phyloP scores from a whole-genome alignment of 2,797 vertebrate species.

The Esox masquinongy region DNA sequence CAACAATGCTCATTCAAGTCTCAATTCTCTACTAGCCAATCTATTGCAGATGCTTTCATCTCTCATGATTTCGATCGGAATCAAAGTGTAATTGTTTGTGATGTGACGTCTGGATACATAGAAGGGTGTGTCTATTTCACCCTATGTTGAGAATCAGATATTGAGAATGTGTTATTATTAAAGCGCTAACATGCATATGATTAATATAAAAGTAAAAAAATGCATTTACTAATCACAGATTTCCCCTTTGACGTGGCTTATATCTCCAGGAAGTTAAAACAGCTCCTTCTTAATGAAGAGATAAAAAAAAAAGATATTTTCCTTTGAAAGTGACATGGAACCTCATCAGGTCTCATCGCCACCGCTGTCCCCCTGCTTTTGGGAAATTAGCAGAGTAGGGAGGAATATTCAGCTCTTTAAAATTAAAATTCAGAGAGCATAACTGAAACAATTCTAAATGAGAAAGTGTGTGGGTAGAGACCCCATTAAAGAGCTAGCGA shows the following conservation, averaged over 20 bases:
- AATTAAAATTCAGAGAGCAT: constrained; percentile 11
- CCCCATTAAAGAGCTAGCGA: constrained; percentile 7
- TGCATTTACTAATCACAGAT: background rate
- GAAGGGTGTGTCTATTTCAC: background rate
- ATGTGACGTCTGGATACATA: background rate
- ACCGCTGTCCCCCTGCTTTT: background rate
- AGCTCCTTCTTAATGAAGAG: background rate
- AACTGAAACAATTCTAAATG: constrained; percentile 2
- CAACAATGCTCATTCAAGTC: constrained; percentile 37
- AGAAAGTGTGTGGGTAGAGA: constrained; percentile 11
- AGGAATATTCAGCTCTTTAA: background rate
- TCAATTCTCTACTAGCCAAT: constrained; percentile 45
- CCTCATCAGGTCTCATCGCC: background rate
- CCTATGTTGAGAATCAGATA: background rate
- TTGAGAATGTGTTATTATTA: background rate
- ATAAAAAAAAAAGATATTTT: background rate
- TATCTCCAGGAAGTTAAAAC: background rate
- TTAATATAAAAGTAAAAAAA: background rate
- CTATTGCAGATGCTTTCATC: constrained; percentile 14
- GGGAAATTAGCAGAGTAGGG: background rate
- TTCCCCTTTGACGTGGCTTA: background rate
- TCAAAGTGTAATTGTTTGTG: constrained; percentile 15
- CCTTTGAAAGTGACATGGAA: constrained; percentile 1
- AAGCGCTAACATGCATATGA: background rate
- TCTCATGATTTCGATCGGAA: background rate